Percentiles rank a stretch among this genome's conserved stretches.
Evolutionary conservation across 2,888 invertebrate species (phyloP).

Genomic region (Plutella xylostella): DNA sequence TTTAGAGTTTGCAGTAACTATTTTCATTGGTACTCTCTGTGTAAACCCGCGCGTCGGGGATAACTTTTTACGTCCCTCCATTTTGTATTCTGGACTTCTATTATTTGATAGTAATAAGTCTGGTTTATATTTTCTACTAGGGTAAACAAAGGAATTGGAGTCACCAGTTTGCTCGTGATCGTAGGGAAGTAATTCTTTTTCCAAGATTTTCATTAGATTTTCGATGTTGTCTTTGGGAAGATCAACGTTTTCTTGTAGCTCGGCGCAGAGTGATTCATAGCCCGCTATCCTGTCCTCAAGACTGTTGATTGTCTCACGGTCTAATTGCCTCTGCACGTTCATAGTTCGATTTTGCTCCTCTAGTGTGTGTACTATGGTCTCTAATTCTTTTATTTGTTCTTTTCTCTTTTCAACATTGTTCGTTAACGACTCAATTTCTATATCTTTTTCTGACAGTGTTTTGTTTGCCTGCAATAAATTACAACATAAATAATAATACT

Average conservation of each 20-base stretch:
- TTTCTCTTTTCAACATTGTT: constrained; percentile 35
- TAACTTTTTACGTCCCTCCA: no score
- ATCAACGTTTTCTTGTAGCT: constrained; percentile 26
- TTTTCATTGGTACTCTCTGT: no score
- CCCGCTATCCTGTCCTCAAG: constrained; percentile 37
- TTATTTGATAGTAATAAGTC: no score
- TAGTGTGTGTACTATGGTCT: constrained; percentile 48
- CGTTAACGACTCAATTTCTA: constrained; percentile 41
- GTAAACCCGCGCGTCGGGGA: no score
- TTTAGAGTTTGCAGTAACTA: no score
- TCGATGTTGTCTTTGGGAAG: constrained; percentile 41
- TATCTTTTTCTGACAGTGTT: constrained; percentile 39
- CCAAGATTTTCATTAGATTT: constrained; percentile 48
- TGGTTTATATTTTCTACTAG: no score
- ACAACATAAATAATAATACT: not conserved
- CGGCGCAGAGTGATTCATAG: constrained; percentile 28
- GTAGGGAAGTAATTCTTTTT: constrained; percentile 47
- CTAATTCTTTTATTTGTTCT: constrained; percentile 29
- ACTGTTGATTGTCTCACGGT: constrained; percentile 34
- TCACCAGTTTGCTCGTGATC: no score
- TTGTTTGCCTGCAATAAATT: constrained; percentile 32
- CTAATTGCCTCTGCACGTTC: constrained; percentile 32
- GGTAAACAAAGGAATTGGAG: no score
- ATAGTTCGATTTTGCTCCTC: constrained; percentile 43
- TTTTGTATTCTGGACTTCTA: no score